Evolutionary conservation across 2,113 vertebrate species (phyloP).

Genomic region (Anhinga anhinga): DNA sequence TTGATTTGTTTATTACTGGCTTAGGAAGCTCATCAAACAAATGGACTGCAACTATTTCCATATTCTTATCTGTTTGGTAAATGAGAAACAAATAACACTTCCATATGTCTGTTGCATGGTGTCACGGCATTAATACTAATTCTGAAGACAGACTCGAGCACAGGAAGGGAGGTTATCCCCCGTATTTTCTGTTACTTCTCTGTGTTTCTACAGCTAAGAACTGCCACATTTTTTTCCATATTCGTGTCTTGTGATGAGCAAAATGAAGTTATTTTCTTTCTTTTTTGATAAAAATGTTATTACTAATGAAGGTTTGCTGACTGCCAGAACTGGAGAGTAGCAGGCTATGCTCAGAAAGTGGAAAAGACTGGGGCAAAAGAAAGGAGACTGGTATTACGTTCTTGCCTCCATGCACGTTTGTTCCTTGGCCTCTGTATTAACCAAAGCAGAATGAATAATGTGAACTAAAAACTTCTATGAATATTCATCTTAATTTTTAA

Average conservation of each 20-base stretch:
- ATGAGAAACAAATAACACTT: constrained; percentile 78
- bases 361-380: background rate
- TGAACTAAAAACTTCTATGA: constrained; percentile 1
- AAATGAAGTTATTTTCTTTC: background rate
- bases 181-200: background rate
- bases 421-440: background rate
- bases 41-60: constrained; percentile 83
- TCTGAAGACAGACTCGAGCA: constrained; percentile 16
- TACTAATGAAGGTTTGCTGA: background rate
- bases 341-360: background rate
- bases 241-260: background rate
- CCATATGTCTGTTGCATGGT: constrained; percentile 71
- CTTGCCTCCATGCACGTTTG: background rate
- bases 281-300: background rate
- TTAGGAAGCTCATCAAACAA: constrained; percentile 83
- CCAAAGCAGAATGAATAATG: background rate
- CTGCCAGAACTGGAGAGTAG: background rate
- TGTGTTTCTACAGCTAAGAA: background rate
- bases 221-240: background rate
- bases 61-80: constrained; percentile 81
- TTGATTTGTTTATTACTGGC: constrained; percentile 82
- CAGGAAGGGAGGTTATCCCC: background rate
- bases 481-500: constrained; percentile 42
- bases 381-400: background rate
- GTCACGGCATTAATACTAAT: constrained; percentile 63